Evolutionary conservation across 2,797 vertebrate species (phyloP).

Genomic region (Propithecus perrieri): DNA sequence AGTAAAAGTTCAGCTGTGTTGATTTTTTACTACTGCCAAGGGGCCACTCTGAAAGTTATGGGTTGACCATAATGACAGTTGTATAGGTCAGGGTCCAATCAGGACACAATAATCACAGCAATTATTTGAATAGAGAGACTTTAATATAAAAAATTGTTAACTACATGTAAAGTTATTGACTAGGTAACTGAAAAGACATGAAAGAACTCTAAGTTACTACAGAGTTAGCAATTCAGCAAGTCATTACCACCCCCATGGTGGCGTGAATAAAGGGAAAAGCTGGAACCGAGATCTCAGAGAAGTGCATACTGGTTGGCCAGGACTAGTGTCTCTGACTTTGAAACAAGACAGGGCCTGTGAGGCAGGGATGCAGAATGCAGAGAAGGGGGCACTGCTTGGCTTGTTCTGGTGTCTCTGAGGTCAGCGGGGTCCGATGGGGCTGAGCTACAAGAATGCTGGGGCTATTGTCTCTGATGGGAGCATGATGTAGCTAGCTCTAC

Average conservation of each 20-base stretch:
- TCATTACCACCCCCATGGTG: background rate
- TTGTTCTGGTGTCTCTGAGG: background rate
- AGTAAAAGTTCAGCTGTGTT: background rate
- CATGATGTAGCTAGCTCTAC: background rate
- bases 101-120: background rate
- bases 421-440: background rate
- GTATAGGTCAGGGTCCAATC: background rate
- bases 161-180: background rate
- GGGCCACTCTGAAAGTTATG: background rate
- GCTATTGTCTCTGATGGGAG: rapidly evolving
- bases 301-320: rapidly evolving
- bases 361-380: background rate
- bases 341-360: background rate
- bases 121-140: background rate
- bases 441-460: too few relatives aligned
- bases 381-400: background rate
- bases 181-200: background rate
- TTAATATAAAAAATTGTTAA: background rate
- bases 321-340: background rate
- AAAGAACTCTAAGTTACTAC: background rate
- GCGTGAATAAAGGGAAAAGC: background rate
- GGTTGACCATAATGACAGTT: background rate
- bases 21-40: background rate
- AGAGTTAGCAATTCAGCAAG: background rate
- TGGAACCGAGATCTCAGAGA: background rate